Evolutionary conservation across 2,113 vertebrate genomes (phyloP).

Genomic region (Cryptotis parvus): DNA sequence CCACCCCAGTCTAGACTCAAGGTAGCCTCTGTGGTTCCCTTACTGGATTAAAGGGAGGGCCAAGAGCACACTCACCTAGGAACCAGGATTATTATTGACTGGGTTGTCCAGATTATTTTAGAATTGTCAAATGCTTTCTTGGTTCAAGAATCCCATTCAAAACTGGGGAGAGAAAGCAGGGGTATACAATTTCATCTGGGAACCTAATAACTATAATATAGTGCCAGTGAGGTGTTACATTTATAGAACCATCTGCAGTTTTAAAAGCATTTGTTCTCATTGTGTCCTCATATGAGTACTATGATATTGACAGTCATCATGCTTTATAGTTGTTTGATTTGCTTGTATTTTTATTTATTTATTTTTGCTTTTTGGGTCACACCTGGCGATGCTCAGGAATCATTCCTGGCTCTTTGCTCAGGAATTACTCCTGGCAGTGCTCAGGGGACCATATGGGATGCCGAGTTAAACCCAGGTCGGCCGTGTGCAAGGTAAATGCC

Average conservation of each 20-base stretch:
- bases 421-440: no score
- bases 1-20: neutral
- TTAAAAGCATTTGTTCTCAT: neutral
- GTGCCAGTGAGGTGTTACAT: neutral
- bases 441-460: no score
- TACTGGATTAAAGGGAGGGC: neutral
- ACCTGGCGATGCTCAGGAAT: no score
- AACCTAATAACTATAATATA: neutral
- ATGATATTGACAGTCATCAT: neutral
- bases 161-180: neutral
- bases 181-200: neutral
- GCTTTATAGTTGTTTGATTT: neutral
- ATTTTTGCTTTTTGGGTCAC: no score
- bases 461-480: no score
- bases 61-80: neutral
- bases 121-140: neutral
- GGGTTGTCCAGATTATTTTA: neutral
- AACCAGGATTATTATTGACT: neutral
- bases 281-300: neutral
- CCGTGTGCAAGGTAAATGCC: no score
- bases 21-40: neutral
- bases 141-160: constrained; percentile 32
- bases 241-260: neutral
- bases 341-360: no score
- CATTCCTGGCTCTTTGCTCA: no score